Evolutionary conservation across 2,113 vertebrate species (phyloP).

Genomic region (Hydrochoerus hydrochaeris): DNA sequence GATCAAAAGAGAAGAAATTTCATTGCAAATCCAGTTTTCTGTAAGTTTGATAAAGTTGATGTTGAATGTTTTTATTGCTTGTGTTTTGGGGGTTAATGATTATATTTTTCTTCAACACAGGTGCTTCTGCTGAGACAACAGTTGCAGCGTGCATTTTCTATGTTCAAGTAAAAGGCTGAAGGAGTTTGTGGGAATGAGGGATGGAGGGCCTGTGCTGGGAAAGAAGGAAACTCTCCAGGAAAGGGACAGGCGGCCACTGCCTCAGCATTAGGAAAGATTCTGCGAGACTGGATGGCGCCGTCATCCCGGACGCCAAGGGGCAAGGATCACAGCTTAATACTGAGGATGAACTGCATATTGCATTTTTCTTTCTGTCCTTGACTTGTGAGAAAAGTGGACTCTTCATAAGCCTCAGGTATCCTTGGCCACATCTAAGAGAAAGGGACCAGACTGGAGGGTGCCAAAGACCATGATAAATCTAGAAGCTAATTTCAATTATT

Average conservation of each 20-base stretch:
- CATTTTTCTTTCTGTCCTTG: background rate
- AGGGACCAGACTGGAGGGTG: background rate
- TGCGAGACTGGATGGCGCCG: background rate
- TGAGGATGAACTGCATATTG: background rate
- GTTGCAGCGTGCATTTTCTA: background rate
- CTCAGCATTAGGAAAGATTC: background rate
- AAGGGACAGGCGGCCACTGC: background rate
- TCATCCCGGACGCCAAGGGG: background rate
- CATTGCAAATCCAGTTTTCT: background rate
- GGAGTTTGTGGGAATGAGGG: background rate
- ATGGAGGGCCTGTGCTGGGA: accelerated
- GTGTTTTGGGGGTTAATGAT: background rate
- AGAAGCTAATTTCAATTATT: background rate
- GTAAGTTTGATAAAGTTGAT: background rate
- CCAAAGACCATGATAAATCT: background rate
- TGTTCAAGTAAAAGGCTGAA: background rate
- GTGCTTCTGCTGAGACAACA: background rate
- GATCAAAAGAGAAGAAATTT: background rate
- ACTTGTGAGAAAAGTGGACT: background rate
- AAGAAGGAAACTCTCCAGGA: too few relatives aligned
- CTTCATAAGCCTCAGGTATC: background rate
- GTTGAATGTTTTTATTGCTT: background rate
- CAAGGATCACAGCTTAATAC: background rate
- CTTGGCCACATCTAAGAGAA: background rate
- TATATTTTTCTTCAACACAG: background rate